Evolutionary conservation across 2,113 vertebrate genomes (phyloP).

Genomic region (Scomber colias): DNA sequence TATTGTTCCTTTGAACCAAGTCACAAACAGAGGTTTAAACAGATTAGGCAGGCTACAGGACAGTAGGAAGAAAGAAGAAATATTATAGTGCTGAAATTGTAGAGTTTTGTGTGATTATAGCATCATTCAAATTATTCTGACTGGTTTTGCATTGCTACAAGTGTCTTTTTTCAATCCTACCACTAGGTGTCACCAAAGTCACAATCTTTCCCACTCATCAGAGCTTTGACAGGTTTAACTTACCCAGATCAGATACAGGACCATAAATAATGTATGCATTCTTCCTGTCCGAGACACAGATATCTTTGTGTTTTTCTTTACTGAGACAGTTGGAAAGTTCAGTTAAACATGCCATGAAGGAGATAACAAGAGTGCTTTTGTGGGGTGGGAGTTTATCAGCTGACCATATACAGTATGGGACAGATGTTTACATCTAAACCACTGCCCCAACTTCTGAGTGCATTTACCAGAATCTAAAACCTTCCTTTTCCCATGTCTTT

Average conservation of each 20-base stretch:
- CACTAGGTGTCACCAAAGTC: slow-evolving; percentile 12
- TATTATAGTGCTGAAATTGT: no score
- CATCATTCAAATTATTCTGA: not conserved
- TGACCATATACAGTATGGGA: not conserved
- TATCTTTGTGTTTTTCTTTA: slow-evolving; percentile 4
- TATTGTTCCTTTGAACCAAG: not conserved
- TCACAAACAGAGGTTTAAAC: slow-evolving; percentile 10
- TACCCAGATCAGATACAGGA: not conserved
- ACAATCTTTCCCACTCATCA: not conserved
- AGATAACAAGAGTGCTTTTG: not conserved
- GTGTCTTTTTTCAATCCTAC: slow-evolving; percentile 6
- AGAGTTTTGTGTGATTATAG: not conserved
- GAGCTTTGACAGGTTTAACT: not conserved
- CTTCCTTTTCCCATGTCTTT: slow-evolving; percentile 18
- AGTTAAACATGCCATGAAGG: not conserved
- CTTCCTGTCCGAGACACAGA: slow-evolving; percentile 8
- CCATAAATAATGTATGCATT: slow-evolving; percentile 4
- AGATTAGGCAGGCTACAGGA: not conserved
- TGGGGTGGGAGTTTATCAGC: not conserved
- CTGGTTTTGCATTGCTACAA: not conserved
- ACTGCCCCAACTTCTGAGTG: not conserved
- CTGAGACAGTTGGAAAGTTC: not conserved
- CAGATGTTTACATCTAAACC: not conserved
- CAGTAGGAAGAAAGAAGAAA: not conserved
- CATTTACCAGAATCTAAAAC: slow-evolving; percentile 13